phyloP scores from a whole-genome alignment of 2,113 vertebrate species.

The Strigops habroptila region DNA sequence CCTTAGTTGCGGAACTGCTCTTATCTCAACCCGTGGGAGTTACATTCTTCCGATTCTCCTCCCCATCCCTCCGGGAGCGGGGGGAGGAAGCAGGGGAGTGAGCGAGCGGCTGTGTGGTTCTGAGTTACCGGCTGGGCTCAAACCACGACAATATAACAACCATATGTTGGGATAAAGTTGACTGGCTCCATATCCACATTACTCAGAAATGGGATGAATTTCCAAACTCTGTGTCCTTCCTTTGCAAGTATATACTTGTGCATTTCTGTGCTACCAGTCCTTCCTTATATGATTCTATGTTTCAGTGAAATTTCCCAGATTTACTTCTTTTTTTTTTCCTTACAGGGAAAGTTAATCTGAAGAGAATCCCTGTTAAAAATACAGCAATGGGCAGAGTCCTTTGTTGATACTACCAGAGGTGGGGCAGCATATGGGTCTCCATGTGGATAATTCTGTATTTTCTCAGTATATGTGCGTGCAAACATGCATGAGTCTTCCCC shows the following conservation, averaged over 20 bases:
- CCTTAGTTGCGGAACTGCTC: too few relatives aligned
- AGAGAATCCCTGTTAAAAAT: background rate
- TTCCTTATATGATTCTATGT: background rate
- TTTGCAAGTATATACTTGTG: background rate
- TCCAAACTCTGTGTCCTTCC: background rate
- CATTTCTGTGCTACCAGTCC: background rate
- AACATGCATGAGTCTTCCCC: background rate
- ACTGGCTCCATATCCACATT: background rate
- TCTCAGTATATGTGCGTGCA: background rate
- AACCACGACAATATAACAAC: too few relatives aligned
- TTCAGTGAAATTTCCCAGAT: background rate
- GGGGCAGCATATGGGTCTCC: background rate
- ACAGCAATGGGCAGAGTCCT: background rate
- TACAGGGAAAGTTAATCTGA: background rate
- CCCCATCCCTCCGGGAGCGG: too few relatives aligned
- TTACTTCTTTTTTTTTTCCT: background rate
- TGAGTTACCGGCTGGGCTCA: too few relatives aligned
- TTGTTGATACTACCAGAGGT: background rate
- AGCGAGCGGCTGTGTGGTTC: too few relatives aligned
- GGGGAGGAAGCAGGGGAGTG: too few relatives aligned
- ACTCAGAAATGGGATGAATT: background rate
- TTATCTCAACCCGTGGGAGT: too few relatives aligned
- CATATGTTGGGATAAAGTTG: background rate
- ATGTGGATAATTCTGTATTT: background rate
- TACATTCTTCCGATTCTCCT: too few relatives aligned